A percentile compares a stretch with the other conserved stretches of the same genome.
Conservation (phyloP, 2,888 invertebrate species). For the Anodontia alba region DNA sequence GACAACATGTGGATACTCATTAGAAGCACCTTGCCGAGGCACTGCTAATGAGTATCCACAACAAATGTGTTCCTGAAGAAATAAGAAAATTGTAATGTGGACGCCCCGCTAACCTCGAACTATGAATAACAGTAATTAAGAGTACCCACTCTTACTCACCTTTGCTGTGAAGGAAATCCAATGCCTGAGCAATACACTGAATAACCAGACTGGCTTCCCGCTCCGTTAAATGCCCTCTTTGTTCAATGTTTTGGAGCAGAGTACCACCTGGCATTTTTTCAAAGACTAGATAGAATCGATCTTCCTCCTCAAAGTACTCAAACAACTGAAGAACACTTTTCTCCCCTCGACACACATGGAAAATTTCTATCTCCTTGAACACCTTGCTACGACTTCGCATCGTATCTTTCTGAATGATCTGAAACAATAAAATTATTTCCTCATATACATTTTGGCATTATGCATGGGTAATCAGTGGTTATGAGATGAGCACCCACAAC, state of each 20-base stretch:
- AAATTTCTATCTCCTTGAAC: constrained; percentile 99
- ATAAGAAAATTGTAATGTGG: no score
- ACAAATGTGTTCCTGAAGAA: no score
- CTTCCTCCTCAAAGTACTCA: constrained; percentile 96
- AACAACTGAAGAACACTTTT: constrained; percentile 98
- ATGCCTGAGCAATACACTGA: constrained; percentile 96
- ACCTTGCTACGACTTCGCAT: constrained; percentile 97
- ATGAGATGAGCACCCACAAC: no score
- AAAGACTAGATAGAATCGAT: constrained; percentile 96
- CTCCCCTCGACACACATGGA: constrained; percentile 99
- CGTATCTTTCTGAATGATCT: constrained; percentile 96
- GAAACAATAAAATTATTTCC: constrained; percentile 47
- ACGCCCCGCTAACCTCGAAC: no score
- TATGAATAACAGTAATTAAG: no score
- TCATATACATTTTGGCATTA: no score
- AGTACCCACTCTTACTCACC: no score
- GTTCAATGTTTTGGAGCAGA: constrained; percentile 96
- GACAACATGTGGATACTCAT: no score
- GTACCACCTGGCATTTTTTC: constrained; percentile 97
- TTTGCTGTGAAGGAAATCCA: constrained; percentile 98
- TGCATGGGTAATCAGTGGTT: no score
- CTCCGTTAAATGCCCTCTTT: constrained; percentile 96
- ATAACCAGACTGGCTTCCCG: constrained; percentile 97
- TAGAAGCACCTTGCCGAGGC: no score
- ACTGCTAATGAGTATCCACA: no score